A percentile compares a stretch with the other conserved stretches of the same genome.
These are phyloP conservation scores for Caranx ignobilis DNA, from an alignment of 2,113 vertebrate genomes.

Conservation along the genomic window DNA sequence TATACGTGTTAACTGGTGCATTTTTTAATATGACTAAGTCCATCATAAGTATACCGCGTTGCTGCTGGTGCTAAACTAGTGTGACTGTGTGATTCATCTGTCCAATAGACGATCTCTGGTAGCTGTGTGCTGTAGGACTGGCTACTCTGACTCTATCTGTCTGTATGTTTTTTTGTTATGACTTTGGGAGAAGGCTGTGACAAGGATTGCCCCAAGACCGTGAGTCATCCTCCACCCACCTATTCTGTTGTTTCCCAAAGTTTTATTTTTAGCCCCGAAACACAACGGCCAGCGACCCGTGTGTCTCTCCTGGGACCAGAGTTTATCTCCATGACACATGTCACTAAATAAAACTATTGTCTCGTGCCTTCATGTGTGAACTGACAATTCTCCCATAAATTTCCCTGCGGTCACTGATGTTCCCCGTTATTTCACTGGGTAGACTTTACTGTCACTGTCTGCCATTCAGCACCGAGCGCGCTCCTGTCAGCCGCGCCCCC, in stretches of 20 bases:
- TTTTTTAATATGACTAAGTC: too few species aligned
- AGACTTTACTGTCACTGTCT: background rate
- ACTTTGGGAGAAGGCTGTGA: constrained; percentile 29
- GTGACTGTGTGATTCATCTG: background rate
- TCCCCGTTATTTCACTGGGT: background rate
- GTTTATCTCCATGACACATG: constrained; percentile 8
- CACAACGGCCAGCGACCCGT: constrained; percentile 20
- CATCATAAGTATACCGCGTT: too few species aligned
- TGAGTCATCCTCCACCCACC: constrained; percentile 70
- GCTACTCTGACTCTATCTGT: constrained; percentile 9
- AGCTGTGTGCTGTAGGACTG: constrained; percentile 31
- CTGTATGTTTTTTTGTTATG: constrained; percentile 40
- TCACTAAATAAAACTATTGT: background rate
- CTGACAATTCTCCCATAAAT: background rate
- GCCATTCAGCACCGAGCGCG: constrained; percentile 28
- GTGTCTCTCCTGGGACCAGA: constrained; percentile 4
- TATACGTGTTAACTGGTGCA: background rate
- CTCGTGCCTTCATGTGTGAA: background rate
- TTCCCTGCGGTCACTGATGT: background rate
- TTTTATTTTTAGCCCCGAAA: constrained; percentile 67
- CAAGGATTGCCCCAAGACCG: constrained; percentile 45
- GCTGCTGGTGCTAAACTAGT: too few species aligned
- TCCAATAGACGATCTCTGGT: constrained; percentile 35
- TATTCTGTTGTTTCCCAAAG: constrained; percentile 49
- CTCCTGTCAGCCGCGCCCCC: constrained; percentile 59